Evolutionary conservation across 2,113 vertebrate genomes (phyloP), one percentile per base, ranked within the genome.

Genomic region (Periophthalmus modestus): DNA sequence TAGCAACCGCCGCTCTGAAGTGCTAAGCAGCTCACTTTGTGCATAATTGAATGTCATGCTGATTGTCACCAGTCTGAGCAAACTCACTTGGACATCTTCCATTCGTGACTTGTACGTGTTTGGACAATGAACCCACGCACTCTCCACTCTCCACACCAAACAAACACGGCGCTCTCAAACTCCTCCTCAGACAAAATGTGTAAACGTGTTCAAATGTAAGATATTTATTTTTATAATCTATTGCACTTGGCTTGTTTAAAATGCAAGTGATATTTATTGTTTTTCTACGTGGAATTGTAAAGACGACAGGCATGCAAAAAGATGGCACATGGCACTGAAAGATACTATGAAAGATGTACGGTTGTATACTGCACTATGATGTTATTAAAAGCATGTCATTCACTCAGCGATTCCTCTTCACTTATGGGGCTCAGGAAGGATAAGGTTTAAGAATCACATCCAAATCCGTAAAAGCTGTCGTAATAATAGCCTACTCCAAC

Each of bases 201-300:
- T 74, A 61, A 52, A 55, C 74, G 70, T 65, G 24, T 55, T 68
- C 58, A 63, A 59, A 6, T 62, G 43, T 68, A 72, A 6, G 24
- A 55, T 55, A 69, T 67, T 67, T 75, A 69, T 70, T 79, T 85
- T 80, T 72, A 36, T 62, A 73, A 63, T 47, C 43, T 23, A 21
- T 9, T 72, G 24, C 33, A 65, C 24, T 66, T 57, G 34, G 47
- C 10, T 43, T 73, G 65, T 28, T 3, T 73, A 10, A 62, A 21
- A 71, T 19, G 24, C 15, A 7, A 23, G 59, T 80, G 58, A 75
- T 86, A 80, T 82, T 80, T 85, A 71, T 85, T 82, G 74, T 76
- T 74, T 34, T 57, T 47, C 34, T 55, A 34, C 43, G 71, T 55
- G 55, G 62, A 73, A 28, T 6, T 48, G 43, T 47, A 16, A 48